These are phyloP conservation scores for Noturus placidus DNA, from an alignment of 2,113 vertebrate species.

Conservation along the genomic window DNA sequence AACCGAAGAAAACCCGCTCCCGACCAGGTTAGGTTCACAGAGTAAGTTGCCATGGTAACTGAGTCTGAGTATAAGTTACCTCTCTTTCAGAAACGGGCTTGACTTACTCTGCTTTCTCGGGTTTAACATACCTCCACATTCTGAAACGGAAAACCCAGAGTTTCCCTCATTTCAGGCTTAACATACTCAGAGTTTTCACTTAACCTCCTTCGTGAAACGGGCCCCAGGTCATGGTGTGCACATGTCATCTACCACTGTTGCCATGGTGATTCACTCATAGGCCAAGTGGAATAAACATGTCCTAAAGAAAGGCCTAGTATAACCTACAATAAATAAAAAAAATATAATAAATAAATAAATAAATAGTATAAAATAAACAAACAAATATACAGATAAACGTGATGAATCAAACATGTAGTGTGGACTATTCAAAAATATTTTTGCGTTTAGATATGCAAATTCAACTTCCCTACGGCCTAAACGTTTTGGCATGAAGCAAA, in stretches of 20 bases:
- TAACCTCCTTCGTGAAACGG: too few relatives aligned
- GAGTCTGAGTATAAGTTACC: too few relatives aligned
- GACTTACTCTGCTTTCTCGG: too few relatives aligned
- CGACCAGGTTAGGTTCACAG: too few relatives aligned
- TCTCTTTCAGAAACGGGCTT: too few relatives aligned
- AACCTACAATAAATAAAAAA: neutral
- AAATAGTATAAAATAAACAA: neutral
- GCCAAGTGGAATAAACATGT: neutral
- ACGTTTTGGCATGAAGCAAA: conserved; percentile 15
- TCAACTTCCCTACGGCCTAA: neutral
- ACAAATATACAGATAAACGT: neutral
- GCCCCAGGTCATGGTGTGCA: neutral
- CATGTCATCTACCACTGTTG: neutral
- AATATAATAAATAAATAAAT: neutral
- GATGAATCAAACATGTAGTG: neutral
- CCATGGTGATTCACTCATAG: neutral
- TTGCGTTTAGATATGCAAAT: neutral
- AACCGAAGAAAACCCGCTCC: too few relatives aligned
- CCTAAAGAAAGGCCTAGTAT: neutral
- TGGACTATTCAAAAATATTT: neutral
- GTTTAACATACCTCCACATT: too few relatives aligned
- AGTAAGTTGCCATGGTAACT: too few relatives aligned
- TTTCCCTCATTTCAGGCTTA: too few relatives aligned
- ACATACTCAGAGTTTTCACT: too few relatives aligned
- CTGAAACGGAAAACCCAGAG: too few relatives aligned